Evolutionary conservation across 2,113 vertebrate genomes (phyloP).

Genomic region (Toxotes chatareus): DNA sequence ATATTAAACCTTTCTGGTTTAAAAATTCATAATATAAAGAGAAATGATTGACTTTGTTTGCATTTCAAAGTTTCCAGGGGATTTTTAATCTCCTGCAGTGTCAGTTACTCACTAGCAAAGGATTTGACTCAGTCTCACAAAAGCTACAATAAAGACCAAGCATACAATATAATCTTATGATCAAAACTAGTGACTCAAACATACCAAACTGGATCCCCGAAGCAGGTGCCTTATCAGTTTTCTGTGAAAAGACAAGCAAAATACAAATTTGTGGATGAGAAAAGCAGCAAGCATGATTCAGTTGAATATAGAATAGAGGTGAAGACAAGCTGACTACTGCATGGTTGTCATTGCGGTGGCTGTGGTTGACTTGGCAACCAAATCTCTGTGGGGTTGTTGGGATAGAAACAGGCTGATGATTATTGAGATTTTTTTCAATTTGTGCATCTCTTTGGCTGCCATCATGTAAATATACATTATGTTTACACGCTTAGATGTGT

Average conservation of each 20-base stretch:
- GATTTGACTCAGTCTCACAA: conserved; percentile 5
- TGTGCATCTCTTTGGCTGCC: conserved; percentile 20
- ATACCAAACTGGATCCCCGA: not conserved
- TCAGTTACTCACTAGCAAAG: not conserved
- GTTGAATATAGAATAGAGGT: conserved; percentile 49
- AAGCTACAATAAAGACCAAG: conserved; percentile 1
- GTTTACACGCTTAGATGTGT: not conserved
- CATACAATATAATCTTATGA: not conserved
- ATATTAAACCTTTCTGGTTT: not conserved
- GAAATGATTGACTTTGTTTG: not conserved
- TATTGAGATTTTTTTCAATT: conserved; percentile 45
- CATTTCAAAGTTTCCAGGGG: not conserved
- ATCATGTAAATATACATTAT: conserved; percentile 6
- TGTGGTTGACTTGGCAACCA: conserved; percentile 78
- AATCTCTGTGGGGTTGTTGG: conserved; percentile 67
- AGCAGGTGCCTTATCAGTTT: not conserved
- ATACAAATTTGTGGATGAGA: conserved; percentile 6
- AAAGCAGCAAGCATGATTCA: conserved; percentile 28
- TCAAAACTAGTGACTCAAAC: not conserved
- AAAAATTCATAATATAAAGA: not conserved
- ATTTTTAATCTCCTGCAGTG: not conserved
- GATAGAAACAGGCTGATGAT: conserved; percentile 62
- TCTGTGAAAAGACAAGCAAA: conserved; percentile 5
- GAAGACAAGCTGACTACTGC: conserved; percentile 50
- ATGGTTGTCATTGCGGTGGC: conserved; percentile 61